These are phyloP conservation scores for Ceramica pisi DNA, from an alignment of 2,888 invertebrate genomes.

Conservation along the genomic window DNA sequence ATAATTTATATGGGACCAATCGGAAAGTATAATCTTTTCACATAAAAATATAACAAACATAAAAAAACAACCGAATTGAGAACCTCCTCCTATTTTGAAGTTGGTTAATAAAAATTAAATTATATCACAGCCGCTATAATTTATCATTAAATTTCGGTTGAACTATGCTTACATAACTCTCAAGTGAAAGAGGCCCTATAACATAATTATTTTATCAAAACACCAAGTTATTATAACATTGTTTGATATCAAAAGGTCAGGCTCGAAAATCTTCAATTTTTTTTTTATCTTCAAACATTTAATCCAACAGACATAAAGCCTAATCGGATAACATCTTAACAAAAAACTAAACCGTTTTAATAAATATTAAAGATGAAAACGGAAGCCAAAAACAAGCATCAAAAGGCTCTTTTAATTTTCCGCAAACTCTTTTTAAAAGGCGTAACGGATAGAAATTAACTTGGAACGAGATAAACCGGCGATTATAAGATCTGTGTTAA, in stretches of 20 bases:
- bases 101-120: no score
- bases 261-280: not conserved
- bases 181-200: no score
- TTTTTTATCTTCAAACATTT: not conserved
- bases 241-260: not conserved
- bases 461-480: constrained; percentile 52
- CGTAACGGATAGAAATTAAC: constrained; percentile 57
- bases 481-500: constrained; percentile 54
- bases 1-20: no score
- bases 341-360: constrained; percentile 47
- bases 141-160: no score
- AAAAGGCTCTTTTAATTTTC: constrained; percentile 51
- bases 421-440: constrained; percentile 43
- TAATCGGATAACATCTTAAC: constrained; percentile 19
- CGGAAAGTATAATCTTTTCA: no score
- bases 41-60: no score
- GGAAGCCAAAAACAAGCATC: constrained; percentile 38
- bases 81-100: no score
- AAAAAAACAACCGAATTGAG: no score
- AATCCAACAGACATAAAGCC: not conserved
- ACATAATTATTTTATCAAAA: no score
- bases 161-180: not conserved
- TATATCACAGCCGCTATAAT: no score
- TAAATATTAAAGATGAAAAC: constrained; percentile 41
- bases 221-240: not conserved